Base-by-base conservation (phyloP, 1,140 invertebrate genomes). In the Pseudomyrmex dendroicus region DNA sequence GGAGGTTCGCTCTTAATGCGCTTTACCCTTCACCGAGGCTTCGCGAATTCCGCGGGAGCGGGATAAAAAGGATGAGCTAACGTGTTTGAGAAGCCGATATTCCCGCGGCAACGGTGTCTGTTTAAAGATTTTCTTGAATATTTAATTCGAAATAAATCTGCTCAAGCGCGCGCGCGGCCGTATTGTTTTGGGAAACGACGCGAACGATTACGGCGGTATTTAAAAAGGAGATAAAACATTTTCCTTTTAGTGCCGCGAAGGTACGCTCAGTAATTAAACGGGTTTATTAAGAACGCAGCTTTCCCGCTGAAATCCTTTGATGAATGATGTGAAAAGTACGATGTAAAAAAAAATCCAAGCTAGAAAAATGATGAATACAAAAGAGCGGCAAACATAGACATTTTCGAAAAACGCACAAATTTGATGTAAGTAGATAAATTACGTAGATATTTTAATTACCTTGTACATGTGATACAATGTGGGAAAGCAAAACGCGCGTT, bases 1-100 rank as follows among this genome's bases (percentile, higher is more conserved):
- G 73, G 54, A 89, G 85, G 82, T 86, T 20, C 54, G 54, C 66
- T 48, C 44, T 78, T 70, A 90, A 89, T 88, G 82, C 82, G 82
- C 80, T 68, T 86, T 61, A 72, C 89, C 84, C 83, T 84, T 84
- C 84, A 56, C 59, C 73, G 82, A 62, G 74, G 68, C 78, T 54
- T 67, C 20, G 76, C 20, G 22, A 80, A 80, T 80, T 80, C 22
- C 56, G 46, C 54, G 54, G 22, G 62, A 66, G 20, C 54, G 52
- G 66, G 66, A 72, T 80, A 50, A 72, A 72, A 80, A 72, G 54
- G 76, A 72, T 59, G 52, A 59, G 68, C 50, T 20, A 54, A 70
- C 20, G 44, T 78, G 9, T 44, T 70, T 7, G 76, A 78, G 54
- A 68, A 70, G 54, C 35, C 35, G 35, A 35, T 35, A 80, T 25